Evolutionary conservation across 2,797 vertebrate species (phyloP).

Genomic region (Cacajao melanocephalus): DNA sequence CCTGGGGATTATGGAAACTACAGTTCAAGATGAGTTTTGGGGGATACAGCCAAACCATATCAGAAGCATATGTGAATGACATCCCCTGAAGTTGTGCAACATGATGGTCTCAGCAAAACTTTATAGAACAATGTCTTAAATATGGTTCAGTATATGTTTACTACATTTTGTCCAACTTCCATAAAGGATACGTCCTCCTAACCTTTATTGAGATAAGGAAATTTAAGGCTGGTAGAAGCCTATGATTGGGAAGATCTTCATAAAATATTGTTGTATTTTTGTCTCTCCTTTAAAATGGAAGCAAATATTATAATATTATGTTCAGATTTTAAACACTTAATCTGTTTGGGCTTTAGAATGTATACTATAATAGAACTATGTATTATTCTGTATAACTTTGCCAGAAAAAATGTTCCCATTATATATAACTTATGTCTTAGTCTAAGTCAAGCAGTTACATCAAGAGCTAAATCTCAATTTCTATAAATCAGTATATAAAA

Average conservation of each 20-base stretch:
- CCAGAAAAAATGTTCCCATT: not conserved
- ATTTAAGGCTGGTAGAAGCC: not conserved
- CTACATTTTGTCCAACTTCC: not conserved
- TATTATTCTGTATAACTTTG: not conserved
- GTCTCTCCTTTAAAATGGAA: not conserved
- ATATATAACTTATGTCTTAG: constrained; percentile 9
- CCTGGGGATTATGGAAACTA: not conserved
- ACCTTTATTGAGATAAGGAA: not conserved
- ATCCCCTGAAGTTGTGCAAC: not conserved
- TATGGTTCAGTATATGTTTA: not conserved
- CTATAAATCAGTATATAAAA: not conserved
- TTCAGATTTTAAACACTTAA: not conserved
- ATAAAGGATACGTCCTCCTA: not conserved
- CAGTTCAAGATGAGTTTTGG: not conserved
- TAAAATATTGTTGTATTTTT: not conserved
- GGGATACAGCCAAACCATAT: not conserved
- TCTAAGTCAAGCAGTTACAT: not conserved
- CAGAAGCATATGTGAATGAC: not conserved
- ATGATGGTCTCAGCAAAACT: not conserved
- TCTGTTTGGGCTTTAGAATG: constrained; percentile 6
- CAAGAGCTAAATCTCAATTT: not conserved
- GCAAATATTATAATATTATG: constrained; percentile 11
- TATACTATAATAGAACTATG: not conserved
- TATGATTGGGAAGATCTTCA: not conserved
- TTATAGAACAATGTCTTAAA: not conserved